phyloP scores from a whole-genome alignment of 1,140 invertebrate species.

The Drepana arcuata region DNA sequence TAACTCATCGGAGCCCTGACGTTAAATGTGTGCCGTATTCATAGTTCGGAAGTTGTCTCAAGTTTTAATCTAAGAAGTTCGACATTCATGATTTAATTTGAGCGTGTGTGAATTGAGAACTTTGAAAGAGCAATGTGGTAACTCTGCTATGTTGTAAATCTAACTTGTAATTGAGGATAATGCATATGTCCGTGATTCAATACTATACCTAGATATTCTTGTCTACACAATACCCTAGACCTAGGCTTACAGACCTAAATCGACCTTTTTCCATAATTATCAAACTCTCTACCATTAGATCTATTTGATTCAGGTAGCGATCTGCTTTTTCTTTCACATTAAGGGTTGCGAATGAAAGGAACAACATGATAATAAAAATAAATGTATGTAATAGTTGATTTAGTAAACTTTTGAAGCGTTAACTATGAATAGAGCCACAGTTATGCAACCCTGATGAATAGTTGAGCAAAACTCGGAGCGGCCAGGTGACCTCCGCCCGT shows the following conservation, averaged over 20 bases:
- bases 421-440: constrained; percentile 18
- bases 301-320: too few species aligned
- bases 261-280: not conserved
- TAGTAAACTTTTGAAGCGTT: not conserved
- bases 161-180: too few species aligned
- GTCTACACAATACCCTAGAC: not conserved
- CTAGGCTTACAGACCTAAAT: not conserved
- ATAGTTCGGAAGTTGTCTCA: constrained; percentile 10
- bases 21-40: constrained; percentile 24
- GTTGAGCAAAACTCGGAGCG: constrained; percentile 22
- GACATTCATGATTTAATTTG: not conserved
- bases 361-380: not conserved
- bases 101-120: not conserved
- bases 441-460: constrained; percentile 38
- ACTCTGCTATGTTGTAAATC: too few species aligned
- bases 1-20: constrained; percentile 29
- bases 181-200: too few species aligned
- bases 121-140: not conserved
- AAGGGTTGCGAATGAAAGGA: too few species aligned
- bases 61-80: not conserved
- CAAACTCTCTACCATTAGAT: not conserved
- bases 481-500: constrained; percentile 27
- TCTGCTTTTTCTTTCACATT: not conserved
- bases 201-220: not conserved
- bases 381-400: too few species aligned